Evolutionary conservation across 2,888 invertebrate genomes (phyloP), one percentile per base, ranked within the genome.

Genomic region (Hirtodrosophila duncani): DNA sequence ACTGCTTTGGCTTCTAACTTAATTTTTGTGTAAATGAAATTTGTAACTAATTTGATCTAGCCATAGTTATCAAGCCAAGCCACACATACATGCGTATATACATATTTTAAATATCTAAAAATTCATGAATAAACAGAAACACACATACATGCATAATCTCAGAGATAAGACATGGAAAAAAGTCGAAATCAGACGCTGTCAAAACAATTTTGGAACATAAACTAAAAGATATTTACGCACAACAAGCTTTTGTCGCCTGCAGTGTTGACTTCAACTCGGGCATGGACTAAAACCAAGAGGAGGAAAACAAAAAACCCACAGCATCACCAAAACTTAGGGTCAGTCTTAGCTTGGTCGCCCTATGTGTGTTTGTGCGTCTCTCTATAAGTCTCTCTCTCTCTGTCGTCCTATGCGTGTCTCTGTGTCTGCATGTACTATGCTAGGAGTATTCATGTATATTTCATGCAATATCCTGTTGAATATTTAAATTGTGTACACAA

Each of bases 401-500:
- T 46, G 16, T 31, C 10, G n/a, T n/a, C n/a, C n/a, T 38, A 23
- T 36, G 49, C 23, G 10, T 43, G 34, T 27, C 20, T 43, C 6
- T 43, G 36, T 46, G 16, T 31, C 10, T 53, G 46, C 53, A 30
- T 36, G 45, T 53, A 45, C 20, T 14, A 24, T 45, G n/a, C n/a
- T n/a, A n/a, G n/a, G n/a, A n/a, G 11, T 51, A 46, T 53, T 65
- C 57, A 69, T 69, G 67, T 67, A 63, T 70, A 68, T 70, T 58
- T 57, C 62, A 72, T 67, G 78, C 63, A 72, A 78, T 78, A 78
- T 78, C 72, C 75, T 77, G 78, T 72, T 70, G 75, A 74, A 75
- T 78, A 77, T 77, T 77, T 78, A 78, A 75, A 69, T 78, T 78
- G 70, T 69, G 67, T 72, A 63, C 67, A 72, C 75, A 78, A 78